Percentiles rank a stretch among this genome's conserved stretches.
Conservation (phyloP, 2,888 invertebrate species). For the Spisula solida region DNA sequence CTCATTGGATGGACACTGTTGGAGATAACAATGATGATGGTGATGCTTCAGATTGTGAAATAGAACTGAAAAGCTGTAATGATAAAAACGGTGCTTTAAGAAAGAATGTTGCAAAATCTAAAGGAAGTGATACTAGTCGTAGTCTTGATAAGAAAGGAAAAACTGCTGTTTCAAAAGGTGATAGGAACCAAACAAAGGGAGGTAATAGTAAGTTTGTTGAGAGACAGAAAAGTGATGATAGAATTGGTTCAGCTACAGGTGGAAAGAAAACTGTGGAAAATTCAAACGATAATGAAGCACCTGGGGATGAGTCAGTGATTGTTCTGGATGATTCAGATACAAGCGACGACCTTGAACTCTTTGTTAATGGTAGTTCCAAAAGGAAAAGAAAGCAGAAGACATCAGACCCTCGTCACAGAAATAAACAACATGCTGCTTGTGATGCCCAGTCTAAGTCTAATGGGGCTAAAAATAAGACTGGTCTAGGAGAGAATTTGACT, state of each 20-base stretch:
- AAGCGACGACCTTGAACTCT: background rate
- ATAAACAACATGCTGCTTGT: background rate
- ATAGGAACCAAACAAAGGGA: background rate
- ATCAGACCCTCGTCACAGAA: background rate
- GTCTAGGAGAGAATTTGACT: background rate
- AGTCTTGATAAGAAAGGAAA: background rate
- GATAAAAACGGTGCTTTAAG: background rate
- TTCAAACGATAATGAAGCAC: background rate
- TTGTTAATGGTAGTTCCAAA: constrained; percentile 7
- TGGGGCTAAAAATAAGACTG: background rate
- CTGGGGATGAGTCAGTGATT: background rate
- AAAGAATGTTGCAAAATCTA: background rate
- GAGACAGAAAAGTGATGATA: background rate
- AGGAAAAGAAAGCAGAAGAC: constrained; percentile 21
- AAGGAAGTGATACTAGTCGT: background rate
- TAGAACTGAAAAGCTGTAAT: background rate
- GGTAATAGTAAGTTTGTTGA: background rate
- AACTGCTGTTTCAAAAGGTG: background rate
- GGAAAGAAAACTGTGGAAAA: background rate
- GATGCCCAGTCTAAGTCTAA: background rate
- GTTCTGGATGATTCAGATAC: background rate
- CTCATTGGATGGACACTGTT: background rate
- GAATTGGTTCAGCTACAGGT: too few relatives aligned
- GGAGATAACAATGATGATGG: background rate
- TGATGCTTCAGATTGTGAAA: background rate